Conservation (phyloP, 1,140 invertebrate species). For the Phymorhynchus buccinoides region DNA sequence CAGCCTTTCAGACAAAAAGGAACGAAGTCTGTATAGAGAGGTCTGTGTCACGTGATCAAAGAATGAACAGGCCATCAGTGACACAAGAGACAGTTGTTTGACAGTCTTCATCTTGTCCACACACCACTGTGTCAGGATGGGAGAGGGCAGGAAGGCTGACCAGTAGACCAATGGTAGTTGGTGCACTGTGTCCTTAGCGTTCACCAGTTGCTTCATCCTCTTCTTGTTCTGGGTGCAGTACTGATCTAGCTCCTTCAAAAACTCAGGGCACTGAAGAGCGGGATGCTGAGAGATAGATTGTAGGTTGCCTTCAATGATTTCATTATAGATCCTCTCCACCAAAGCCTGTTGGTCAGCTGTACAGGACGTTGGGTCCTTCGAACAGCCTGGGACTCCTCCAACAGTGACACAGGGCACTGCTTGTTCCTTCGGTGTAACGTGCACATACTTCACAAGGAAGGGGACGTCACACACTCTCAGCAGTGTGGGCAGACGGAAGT, state of each 20-base stretch:
- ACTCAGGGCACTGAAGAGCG: not conserved
- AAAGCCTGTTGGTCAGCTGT: not conserved
- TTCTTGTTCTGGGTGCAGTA: not conserved
- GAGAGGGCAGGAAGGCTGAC: not conserved
- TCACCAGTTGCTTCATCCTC: not conserved
- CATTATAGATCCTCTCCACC: conserved; percentile 8
- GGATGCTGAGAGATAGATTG: not conserved
- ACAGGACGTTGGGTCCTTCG: not conserved
- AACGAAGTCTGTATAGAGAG: not conserved
- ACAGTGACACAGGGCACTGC: not conserved
- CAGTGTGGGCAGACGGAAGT: not conserved
- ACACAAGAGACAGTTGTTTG: not conserved
- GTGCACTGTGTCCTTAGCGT: conserved; percentile 13
- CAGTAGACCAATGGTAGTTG: conserved; percentile 18
- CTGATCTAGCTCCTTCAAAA: not conserved
- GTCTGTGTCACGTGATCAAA: not conserved
- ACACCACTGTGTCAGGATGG: not conserved
- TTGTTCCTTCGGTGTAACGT: not conserved
- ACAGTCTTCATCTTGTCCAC: not conserved
- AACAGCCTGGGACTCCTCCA: not conserved
- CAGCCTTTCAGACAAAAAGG: not conserved
- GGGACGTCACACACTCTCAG: conserved; percentile 24
- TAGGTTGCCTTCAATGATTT: not conserved
- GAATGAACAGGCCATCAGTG: not conserved
- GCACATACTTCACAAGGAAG: conserved; percentile 6